A percentile compares a stretch with the other conserved stretches of the same genome.
Conservation (phyloP, 1,140 invertebrate genomes). For the Papilio polytes region DNA sequence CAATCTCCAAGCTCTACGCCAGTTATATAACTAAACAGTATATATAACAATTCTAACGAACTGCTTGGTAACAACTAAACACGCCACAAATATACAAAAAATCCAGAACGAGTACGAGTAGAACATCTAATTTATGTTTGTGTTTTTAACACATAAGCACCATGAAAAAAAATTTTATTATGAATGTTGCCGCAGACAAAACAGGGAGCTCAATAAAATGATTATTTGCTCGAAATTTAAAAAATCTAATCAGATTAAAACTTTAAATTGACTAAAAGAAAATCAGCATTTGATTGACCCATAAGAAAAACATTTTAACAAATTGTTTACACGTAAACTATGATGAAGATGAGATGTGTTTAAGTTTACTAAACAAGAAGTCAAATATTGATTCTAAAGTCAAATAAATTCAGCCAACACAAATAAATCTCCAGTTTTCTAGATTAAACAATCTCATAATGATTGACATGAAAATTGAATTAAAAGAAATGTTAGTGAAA, state of each 20-base stretch:
- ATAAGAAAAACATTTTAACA: not conserved
- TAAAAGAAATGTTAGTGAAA: not conserved
- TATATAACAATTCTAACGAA: not conserved
- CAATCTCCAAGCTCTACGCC: not conserved
- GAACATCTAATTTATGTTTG: not conserved
- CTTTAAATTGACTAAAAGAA: not conserved
- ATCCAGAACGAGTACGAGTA: not conserved
- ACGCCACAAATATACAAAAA: not conserved
- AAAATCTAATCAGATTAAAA: not conserved
- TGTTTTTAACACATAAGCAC: not conserved
- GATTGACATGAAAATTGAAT: not conserved
- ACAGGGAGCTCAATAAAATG: not conserved
- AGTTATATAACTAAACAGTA: slow-evolving; percentile 18
- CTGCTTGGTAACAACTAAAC: not conserved
- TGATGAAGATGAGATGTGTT: not conserved
- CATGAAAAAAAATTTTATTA: not conserved
- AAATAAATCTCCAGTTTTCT: not conserved
- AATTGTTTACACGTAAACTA: not conserved
- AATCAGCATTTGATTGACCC: not conserved
- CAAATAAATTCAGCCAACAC: not conserved
- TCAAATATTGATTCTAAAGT: not conserved
- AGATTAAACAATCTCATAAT: not conserved
- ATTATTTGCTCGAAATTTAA: not conserved
- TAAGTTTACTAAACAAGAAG: slow-evolving; percentile 7
- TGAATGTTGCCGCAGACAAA: not conserved